Conservation (phyloP, 2,113 vertebrate genomes). For the Solenodon paradoxus region DNA sequence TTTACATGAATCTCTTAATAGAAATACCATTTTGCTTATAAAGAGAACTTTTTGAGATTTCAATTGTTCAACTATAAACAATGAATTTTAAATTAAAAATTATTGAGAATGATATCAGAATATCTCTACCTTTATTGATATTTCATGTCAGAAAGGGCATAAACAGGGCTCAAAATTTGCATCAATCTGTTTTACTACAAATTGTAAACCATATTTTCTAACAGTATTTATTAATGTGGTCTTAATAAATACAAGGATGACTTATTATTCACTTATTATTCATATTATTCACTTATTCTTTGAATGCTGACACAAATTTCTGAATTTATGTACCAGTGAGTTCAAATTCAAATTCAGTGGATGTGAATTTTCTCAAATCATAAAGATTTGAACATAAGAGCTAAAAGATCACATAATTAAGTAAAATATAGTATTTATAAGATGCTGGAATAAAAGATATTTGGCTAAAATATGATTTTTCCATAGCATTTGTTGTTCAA, state of each 20-base stretch:
- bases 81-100: background rate
- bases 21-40: background rate
- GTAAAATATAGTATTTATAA: background rate
- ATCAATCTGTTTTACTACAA: background rate
- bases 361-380: background rate
- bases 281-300: no score
- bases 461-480: background rate
- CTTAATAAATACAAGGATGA: background rate
- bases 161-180: background rate
- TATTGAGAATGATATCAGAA: background rate
- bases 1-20: background rate
- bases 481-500: background rate
- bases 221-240: background rate
- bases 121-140: background rate
- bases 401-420: background rate
- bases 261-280: no score
- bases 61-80: background rate
- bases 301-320: background rate
- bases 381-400: background rate
- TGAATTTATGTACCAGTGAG: background rate
- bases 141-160: background rate
- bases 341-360: background rate
- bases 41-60: background rate
- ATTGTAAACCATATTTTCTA: background rate
- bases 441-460: background rate